Percentiles rank a stretch among this genome's conserved stretches.
phyloP scores from a whole-genome alignment of 2,113 vertebrate genomes.

The Oncorhynchus clarkii region DNA sequence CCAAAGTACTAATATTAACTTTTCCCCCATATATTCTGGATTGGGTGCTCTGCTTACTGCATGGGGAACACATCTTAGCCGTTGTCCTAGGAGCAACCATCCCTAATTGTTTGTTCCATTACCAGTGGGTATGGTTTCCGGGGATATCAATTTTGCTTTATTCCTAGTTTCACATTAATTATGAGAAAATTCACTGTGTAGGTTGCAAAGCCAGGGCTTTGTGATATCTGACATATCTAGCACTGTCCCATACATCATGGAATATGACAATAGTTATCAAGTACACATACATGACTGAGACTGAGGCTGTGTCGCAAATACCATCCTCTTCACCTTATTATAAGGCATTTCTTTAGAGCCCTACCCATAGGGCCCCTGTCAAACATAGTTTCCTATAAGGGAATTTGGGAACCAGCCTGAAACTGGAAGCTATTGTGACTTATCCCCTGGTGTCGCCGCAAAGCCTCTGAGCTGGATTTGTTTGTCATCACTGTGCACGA shows the following conservation, averaged over 20 bases:
- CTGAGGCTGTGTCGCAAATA: too few relatives aligned
- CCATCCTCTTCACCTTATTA: too few relatives aligned
- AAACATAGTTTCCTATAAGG: too few relatives aligned
- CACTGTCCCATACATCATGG: background rate
- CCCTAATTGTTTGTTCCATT: constrained; percentile 23
- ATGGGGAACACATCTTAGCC: constrained; percentile 31
- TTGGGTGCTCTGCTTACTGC: constrained; percentile 4
- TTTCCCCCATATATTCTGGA: background rate
- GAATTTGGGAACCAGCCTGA: background rate
- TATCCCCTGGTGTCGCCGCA: background rate
- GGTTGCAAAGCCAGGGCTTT: background rate
- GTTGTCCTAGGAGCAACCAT: constrained; percentile 15
- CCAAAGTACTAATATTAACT: background rate
- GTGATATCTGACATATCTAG: background rate
- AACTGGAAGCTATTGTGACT: background rate
- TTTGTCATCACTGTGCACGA: background rate
- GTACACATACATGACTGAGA: background rate
- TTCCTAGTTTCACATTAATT: constrained; percentile 10
- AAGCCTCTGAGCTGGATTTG: background rate
- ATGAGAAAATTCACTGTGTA: background rate
- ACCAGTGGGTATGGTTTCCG: constrained; percentile 16
- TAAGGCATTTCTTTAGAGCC: too few relatives aligned
- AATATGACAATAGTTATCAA: background rate
- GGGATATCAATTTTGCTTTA: constrained; percentile 39
- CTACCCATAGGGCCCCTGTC: too few relatives aligned